These are phyloP conservation scores for Synergus itoensis DNA, from an alignment of 2,888 invertebrate species.

Conservation along the genomic window DNA sequence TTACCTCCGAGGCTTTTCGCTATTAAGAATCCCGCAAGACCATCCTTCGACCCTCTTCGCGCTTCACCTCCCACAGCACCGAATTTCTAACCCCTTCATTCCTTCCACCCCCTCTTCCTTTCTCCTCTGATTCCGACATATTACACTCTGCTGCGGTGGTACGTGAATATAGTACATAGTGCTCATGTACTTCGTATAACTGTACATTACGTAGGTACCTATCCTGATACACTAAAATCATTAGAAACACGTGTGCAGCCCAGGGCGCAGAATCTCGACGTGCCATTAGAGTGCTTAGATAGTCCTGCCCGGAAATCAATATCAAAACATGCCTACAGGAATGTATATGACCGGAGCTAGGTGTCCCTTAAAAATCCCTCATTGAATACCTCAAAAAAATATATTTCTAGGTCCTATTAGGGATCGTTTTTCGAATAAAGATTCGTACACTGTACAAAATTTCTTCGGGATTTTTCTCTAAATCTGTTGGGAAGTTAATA, in stretches of 20 bases:
- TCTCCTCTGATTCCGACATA: constrained; percentile 62
- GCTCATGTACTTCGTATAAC: constrained; percentile 60
- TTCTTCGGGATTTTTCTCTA: no score
- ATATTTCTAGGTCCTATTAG: no score
- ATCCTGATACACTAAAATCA: constrained; percentile 73
- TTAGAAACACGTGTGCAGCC: constrained; percentile 74
- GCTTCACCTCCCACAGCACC: constrained; percentile 48
- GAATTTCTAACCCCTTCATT: constrained; percentile 40
- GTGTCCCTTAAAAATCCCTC: not conserved
- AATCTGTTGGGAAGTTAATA: no score
- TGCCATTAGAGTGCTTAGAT: constrained; percentile 72
- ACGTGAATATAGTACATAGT: constrained; percentile 64
- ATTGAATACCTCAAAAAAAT: not conserved
- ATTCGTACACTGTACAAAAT: no score
- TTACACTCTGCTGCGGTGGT: constrained; percentile 62
- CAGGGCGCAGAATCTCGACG: constrained; percentile 74
- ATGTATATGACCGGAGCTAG: constrained; percentile 24
- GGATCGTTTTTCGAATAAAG: no score
- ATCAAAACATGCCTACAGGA: constrained; percentile 67
- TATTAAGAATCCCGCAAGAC: constrained; percentile 77
- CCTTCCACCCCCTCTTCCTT: constrained; percentile 35
- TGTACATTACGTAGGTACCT: constrained; percentile 64
- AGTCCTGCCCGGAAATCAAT: constrained; percentile 74
- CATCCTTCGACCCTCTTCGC: constrained; percentile 59
- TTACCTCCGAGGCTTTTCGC: constrained; percentile 71